Evolutionary conservation across 2,888 invertebrate genomes (phyloP).

Genomic region (Zootermopsis nevadensis): DNA sequence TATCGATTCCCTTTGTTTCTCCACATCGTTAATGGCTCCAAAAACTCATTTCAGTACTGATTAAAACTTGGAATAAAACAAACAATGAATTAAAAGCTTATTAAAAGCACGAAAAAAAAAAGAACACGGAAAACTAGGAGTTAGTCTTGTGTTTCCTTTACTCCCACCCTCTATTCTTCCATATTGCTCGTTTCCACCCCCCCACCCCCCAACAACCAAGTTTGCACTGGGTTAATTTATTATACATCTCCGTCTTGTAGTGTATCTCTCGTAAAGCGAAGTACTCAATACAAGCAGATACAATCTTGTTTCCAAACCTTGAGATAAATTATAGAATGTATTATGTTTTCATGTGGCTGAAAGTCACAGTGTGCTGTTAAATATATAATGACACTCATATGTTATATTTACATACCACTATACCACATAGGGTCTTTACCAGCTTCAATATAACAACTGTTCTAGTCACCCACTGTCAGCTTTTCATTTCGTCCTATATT

Average conservation of each 20-base stretch:
- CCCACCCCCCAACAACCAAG: constrained; percentile 34
- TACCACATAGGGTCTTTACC: not conserved
- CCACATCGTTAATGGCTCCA: constrained; percentile 55
- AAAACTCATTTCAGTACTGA: constrained; percentile 55
- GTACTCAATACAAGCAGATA: constrained; percentile 44
- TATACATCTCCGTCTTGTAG: constrained; percentile 47
- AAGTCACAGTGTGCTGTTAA: constrained; percentile 17
- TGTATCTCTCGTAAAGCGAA: constrained; percentile 25
- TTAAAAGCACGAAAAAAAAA: constrained; percentile 55
- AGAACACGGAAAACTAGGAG: constrained; percentile 53
- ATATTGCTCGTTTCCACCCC: constrained; percentile 37
- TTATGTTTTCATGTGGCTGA: constrained; percentile 34
- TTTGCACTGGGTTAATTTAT: constrained; percentile 50
- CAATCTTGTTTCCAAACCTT: constrained; percentile 39
- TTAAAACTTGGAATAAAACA: constrained; percentile 55
- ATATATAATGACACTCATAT: constrained; percentile 29
- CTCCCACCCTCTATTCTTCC: constrained; percentile 28
- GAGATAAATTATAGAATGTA: constrained; percentile 33
- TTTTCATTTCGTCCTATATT: too few relatives aligned
- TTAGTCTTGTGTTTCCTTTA: constrained; percentile 42
- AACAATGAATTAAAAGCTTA: constrained; percentile 56
- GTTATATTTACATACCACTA: not conserved
- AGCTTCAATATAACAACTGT: too few relatives aligned
- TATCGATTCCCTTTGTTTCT: constrained; percentile 55
- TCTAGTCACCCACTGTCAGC: not conserved